These are phyloP conservation scores for Myiagra hebetior DNA, from an alignment of 2,113 vertebrate species.

Conservation along the genomic window DNA sequence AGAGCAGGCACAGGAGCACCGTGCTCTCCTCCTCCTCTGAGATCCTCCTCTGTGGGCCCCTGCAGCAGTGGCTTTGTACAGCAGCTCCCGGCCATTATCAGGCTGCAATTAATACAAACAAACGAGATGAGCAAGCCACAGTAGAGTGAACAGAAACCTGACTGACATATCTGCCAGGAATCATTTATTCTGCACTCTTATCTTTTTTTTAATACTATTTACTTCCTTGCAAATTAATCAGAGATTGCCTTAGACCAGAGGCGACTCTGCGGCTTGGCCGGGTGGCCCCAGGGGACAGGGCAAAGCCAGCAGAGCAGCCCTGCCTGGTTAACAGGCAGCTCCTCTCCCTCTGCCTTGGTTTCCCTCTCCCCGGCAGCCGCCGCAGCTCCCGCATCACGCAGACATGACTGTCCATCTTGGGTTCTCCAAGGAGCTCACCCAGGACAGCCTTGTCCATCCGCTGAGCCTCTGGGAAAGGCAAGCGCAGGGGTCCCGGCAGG, in stretches of 20 bases:
- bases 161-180: neutral
- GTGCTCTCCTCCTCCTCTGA: fast-evolving
- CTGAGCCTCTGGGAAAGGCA: neutral
- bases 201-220: neutral
- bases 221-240: neutral
- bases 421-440: neutral
- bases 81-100: neutral
- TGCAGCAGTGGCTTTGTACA: neutral
- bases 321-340: neutral
- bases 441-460: neutral
- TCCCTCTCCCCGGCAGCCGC: neutral
- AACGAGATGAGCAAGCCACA: neutral
- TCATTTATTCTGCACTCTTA: neutral
- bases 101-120: neutral
- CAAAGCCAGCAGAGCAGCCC: neutral
- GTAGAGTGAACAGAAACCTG: neutral
- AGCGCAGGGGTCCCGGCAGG: neutral
- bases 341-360: neutral
- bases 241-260: neutral
- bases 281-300: neutral
- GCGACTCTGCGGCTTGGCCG: neutral
- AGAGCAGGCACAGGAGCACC: fast-evolving
- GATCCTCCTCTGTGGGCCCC: neutral
- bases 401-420: neutral
- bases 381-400: neutral